phyloP scores from a whole-genome alignment of 2,888 invertebrate species.

The Coenonympha glycerion region DNA sequence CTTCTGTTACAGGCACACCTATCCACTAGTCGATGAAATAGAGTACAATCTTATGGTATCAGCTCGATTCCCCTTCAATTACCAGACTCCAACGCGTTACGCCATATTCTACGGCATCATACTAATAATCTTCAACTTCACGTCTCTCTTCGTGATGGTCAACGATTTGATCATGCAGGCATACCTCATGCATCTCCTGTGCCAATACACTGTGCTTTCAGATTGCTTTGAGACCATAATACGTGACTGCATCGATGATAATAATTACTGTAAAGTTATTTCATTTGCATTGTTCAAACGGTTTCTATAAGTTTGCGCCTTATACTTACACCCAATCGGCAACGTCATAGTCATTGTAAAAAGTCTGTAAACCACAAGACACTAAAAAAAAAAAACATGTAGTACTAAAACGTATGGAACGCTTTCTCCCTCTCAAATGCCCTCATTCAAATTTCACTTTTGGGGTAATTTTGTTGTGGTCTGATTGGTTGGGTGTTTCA shows the following conservation, averaged over 20 bases:
- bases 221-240: conserved; percentile 53
- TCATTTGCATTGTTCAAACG: not conserved
- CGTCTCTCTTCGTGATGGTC: conserved; percentile 52
- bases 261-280: conserved; percentile 35
- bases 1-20: conserved; percentile 44
- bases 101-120: conserved; percentile 40
- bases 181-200: conserved; percentile 51
- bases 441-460: no score
- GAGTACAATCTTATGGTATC: conserved; percentile 54
- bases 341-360: no score
- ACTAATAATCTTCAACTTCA: conserved; percentile 42
- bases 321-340: no score
- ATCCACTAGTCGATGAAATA: conserved; percentile 50
- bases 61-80: conserved; percentile 44
- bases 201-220: conserved; percentile 47
- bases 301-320: no score
- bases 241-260: conserved; percentile 39
- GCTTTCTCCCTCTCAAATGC: no score
- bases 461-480: no score
- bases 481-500: no score
- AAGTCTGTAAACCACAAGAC: no score
- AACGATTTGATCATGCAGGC: conserved; percentile 55
- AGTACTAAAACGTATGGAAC: no score
- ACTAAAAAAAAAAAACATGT: no score
- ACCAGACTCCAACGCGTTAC: conserved; percentile 38